Base-by-base conservation (phyloP, 2,113 vertebrate genomes). In the Sander lucioperca region DNA sequence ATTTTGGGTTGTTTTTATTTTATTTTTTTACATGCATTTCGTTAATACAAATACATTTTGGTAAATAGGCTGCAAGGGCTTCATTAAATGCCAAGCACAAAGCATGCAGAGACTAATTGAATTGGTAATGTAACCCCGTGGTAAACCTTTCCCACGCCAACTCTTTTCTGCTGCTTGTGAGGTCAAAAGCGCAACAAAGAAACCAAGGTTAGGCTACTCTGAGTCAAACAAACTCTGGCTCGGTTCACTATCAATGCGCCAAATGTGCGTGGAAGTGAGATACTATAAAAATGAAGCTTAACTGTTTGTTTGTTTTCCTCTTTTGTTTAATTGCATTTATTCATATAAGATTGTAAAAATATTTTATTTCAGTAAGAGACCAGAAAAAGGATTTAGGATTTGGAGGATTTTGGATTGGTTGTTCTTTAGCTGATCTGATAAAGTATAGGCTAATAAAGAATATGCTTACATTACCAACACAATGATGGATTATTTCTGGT, bases 61-160 rank as follows among this genome's bases (percentile, higher is more conserved):
- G 5, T 61, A 59, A 39, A 47, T 23, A 58, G 69, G 25, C 36
- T 56, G 53, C 5, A 73, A 54, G 50, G 25, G 39, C 53, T 50
- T 63, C 3, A 7, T 82, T 81, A 82, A 58, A 81, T 76, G 15
- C 33, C 6, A 2, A 39, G 11, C 74, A 87, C 73, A 78, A 77
- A 76, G 80, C 53, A 43, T 8, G n/a, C 59, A 79, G 33, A 50
- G 59, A 9, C 0, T 80, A 83, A 88, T 75, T 89, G 82, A 90
- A 90, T 87, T 94, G 86, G 87, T 84, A 91, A 91, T 73, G 43
- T 58, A 74, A 89, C 74, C 77, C 71, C 45, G 19, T 23, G 59
- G 45, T 19, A 53, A 92, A 79, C 64, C 53, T 87, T 93, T 91
- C 88, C 92, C 92, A 93, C 86, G 83, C 53, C 25, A 15, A 19